Conservation (phyloP, 2,888 invertebrate genomes). For the Microplitis manilae region DNA sequence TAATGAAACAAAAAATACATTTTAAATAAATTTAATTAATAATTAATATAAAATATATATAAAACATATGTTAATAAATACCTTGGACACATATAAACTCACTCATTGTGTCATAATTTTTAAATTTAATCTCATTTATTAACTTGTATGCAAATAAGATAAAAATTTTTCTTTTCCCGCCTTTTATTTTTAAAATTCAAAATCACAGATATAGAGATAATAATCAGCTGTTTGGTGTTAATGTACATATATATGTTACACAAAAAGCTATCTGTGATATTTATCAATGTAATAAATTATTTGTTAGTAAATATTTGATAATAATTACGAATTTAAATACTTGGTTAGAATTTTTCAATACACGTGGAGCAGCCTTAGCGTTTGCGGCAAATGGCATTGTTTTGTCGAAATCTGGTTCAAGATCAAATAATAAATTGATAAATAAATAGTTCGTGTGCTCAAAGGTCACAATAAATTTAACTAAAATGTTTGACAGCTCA, state of each 20-base stretch:
- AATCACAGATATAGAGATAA: background rate
- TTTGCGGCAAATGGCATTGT: background rate
- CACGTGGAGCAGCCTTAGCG: background rate
- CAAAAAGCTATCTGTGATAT: background rate
- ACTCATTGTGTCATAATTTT: constrained; percentile 31
- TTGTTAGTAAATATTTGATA: background rate
- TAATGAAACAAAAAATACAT: background rate
- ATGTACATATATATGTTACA: background rate
- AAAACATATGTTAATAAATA: background rate
- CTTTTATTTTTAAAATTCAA: background rate
- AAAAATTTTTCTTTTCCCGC: constrained; percentile 14
- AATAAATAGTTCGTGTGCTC: background rate
- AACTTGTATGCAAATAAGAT: background rate
- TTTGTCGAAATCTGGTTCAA: background rate
- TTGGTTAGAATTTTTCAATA: background rate
- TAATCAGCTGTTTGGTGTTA: constrained; percentile 27
- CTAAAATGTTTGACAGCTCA: background rate
- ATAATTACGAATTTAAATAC: background rate
- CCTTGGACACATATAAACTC: constrained; percentile 29
- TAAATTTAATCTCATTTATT: constrained; percentile 6
- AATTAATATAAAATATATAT: background rate
- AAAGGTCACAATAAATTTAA: background rate
- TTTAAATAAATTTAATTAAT: constrained; percentile 19
- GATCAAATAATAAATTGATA: background rate
- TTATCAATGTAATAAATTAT: background rate